Evolutionary conservation across 2,888 invertebrate genomes (phyloP), one percentile per base, ranked within the genome.

Genomic region (Tanytarsus gracilentus): DNA sequence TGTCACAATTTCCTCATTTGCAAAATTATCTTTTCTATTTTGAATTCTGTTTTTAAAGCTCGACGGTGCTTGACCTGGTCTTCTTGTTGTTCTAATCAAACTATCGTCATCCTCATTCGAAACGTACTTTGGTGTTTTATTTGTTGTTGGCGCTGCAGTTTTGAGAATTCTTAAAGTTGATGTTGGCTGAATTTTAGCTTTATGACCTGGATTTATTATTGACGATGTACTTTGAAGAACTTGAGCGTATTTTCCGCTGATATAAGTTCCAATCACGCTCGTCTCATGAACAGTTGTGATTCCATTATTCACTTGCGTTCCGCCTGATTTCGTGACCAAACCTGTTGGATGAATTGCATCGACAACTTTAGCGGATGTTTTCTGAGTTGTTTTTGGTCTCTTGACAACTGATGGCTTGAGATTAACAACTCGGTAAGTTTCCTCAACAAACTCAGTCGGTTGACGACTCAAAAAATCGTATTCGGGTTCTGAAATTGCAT

Each of bases 221-320:
- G 83, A 84, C 0, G 90, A 88, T 39, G 87, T 86, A 67, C 88
- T 89, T 68, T 89, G 88, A 27, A 91, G 75, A 8, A 88, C 85
- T 74, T 92, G 91, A 3, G 91, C 90, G 71, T 92, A 91, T 75
- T 91, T 91, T 36, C 88, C 89, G 52, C 86, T 85, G 67, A 91
- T 88, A 69, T 85, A 88, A 3, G 92, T 90, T 25, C 92, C 88
- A 66, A 91, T 86, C n/a, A 92, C 89, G 69, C 86, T 88, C 1
- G 91, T 90, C 74, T 91, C 90, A 69, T 88, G 88, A 5, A 91
- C 82, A 0, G 90, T 90, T 4, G 90, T 90, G 2, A 84, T 74
- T 1, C 90, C 90, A 67, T 88, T 88, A 69, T 85, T 85, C 4
- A 90, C 84, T 61, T 88, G 81, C 4, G 88, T 90, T 21, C 90